Percentiles rank a stretch among this genome's conserved stretches.
These are phyloP conservation scores for Poecilobothrus nobilitatus DNA, from an alignment of 2,888 invertebrate genomes.

Conservation along the genomic window DNA sequence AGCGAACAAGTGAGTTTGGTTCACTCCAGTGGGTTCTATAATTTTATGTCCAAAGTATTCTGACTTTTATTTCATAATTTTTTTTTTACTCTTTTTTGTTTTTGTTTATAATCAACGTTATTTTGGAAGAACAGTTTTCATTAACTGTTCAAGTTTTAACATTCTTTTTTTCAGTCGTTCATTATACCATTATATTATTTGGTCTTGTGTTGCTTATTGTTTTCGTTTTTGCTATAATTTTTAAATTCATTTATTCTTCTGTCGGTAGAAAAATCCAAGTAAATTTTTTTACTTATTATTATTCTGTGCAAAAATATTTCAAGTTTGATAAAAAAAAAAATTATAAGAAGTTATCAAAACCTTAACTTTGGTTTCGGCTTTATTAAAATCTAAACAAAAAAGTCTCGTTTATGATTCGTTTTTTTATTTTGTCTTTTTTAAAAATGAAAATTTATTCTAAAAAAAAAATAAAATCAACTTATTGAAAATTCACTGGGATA, in stretches of 20 bases:
- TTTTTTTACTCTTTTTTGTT: no score
- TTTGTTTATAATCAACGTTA: background rate
- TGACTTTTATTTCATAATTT: no score
- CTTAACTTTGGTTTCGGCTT: background rate
- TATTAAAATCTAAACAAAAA: background rate
- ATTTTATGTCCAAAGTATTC: no score
- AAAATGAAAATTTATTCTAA: background rate
- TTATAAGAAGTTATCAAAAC: background rate
- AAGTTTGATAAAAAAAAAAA: no score
- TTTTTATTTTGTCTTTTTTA: background rate
- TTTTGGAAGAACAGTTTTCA: background rate
- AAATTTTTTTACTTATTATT: no score
- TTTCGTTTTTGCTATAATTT: background rate
- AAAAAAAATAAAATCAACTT: background rate
- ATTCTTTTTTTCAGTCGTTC: background rate
- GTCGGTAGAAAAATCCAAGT: background rate
- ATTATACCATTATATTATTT: background rate
- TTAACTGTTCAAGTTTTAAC: background rate
- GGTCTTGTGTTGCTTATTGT: background rate
- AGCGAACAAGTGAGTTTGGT: no score
- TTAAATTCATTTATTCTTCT: background rate
- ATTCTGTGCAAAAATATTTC: no score
- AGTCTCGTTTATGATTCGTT: background rate
- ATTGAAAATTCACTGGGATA: background rate
- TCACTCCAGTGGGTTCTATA: no score